phyloP scores from a whole-genome alignment of 2,113 vertebrate species.

The Clarias magur region DNA sequence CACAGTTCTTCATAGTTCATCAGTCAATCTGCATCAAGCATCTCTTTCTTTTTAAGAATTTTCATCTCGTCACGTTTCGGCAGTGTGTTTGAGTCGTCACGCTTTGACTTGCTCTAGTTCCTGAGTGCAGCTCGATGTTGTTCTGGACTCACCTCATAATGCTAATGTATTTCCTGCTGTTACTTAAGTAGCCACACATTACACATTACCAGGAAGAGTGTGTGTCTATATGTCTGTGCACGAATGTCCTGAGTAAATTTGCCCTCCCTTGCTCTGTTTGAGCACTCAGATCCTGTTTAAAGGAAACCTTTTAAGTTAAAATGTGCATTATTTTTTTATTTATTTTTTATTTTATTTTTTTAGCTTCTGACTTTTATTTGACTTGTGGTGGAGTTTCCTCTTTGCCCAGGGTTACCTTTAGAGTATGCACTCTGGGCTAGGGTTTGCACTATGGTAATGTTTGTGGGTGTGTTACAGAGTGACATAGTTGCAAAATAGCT shows the following conservation, averaged over 20 bases:
- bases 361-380: not conserved
- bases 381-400: not conserved
- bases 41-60: not conserved
- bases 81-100: not conserved
- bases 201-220: constrained; percentile 11
- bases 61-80: not conserved
- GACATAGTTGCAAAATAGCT: not conserved
- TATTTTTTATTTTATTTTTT: no score
- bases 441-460: not conserved
- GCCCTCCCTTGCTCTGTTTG: not conserved
- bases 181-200: not conserved
- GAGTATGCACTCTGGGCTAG: not conserved
- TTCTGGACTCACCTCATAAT: constrained; percentile 6
- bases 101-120: not conserved
- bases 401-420: not conserved
- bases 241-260: not conserved
- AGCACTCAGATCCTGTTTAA: not conserved
- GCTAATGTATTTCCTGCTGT: constrained; percentile 9
- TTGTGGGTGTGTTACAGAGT: not conserved
- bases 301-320: not conserved
- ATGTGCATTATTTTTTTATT: not conserved
- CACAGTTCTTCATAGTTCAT: not conserved
- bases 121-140: not conserved
- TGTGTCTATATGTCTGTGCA: not conserved
- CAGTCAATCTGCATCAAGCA: not conserved